phyloP scores from a whole-genome alignment of 2,797 vertebrate genomes.

The Dipus sagitta region DNA sequence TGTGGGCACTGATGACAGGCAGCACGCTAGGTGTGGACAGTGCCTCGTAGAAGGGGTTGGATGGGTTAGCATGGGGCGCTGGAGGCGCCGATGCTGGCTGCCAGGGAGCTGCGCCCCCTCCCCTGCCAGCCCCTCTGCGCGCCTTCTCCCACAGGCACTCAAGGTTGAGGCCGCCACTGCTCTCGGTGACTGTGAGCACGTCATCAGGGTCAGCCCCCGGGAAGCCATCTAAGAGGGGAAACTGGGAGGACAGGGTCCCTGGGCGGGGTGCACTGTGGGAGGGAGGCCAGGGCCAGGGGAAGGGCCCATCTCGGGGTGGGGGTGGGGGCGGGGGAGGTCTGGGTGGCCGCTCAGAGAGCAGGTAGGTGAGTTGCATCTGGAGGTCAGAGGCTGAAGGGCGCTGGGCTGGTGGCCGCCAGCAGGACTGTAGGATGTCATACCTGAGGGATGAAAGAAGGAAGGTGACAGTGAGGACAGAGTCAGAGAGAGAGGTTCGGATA shows the following conservation, averaged over 20 bases:
- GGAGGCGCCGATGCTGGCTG: constrained; percentile 84
- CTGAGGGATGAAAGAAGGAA: constrained; percentile 82
- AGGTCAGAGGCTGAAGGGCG: constrained; percentile 94
- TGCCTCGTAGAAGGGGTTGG: constrained; percentile 91
- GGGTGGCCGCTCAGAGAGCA: constrained; percentile 90
- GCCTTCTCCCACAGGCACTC: constrained; percentile 98
- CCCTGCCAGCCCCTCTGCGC: constrained; percentile 92
- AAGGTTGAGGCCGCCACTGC: constrained; percentile 96
- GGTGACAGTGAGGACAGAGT: not conserved
- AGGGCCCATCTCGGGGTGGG: constrained; percentile 83
- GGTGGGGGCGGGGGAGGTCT: constrained; percentile 92
- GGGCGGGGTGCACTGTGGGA: constrained; percentile 87
- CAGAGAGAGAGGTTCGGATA: not conserved
- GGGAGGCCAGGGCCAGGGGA: constrained; percentile 93
- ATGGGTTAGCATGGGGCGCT: constrained; percentile 81
- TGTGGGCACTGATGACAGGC: constrained; percentile 95
- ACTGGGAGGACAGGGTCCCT: constrained; percentile 91
- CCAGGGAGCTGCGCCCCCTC: constrained; percentile 85
- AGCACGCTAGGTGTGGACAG: constrained; percentile 96
- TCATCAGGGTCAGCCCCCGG: constrained; percentile 93
- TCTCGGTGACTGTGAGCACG: constrained; percentile 96
- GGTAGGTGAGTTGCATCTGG: constrained; percentile 95
- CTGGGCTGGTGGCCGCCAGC: constrained; percentile 94
- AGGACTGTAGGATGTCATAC: constrained; percentile 98
- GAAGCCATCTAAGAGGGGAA: constrained; percentile 92